These are phyloP conservation scores for Sebastes trivittatus DNA, from an alignment of 2,797 vertebrate species.

Conservation along the genomic window DNA sequence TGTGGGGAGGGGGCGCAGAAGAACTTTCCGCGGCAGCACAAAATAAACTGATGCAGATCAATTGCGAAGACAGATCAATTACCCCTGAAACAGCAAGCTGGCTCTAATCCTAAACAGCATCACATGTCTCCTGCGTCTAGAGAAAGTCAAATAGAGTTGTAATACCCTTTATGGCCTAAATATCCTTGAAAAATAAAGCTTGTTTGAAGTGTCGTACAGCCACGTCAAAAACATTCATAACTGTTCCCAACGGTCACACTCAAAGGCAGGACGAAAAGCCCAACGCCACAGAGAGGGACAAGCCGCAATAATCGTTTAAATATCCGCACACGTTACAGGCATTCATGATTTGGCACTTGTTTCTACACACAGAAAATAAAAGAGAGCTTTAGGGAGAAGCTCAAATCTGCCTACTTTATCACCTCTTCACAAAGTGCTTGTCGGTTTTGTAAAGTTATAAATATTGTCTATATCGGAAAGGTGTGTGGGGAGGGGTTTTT, in stretches of 20 bases:
- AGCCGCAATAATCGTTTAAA: neutral
- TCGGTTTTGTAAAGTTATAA: neutral
- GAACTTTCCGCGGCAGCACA: conserved; percentile 20
- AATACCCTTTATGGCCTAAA: neutral
- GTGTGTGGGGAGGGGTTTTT: neutral
- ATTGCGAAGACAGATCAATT: conserved; percentile 42
- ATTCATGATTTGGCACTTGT: neutral
- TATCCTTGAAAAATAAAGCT: neutral
- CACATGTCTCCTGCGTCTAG: neutral
- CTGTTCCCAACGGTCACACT: neutral
- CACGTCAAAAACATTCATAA: neutral
- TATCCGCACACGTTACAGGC: neutral
- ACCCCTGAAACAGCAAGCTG: conserved; percentile 42
- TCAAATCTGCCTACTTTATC: neutral
- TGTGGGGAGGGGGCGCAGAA: neutral
- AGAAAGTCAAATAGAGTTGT: neutral
- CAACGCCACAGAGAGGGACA: neutral
- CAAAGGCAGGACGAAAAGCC: neutral
- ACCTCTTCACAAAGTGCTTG: neutral
- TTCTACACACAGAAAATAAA: neutral
- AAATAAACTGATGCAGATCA: conserved; percentile 38
- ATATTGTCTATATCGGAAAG: too few species aligned
- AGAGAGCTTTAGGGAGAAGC: too few species aligned
- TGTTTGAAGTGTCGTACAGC: neutral
- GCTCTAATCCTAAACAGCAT: conserved; percentile 5